Conservation (phyloP, 2,797 vertebrate species). For the Ibycter americanus region DNA sequence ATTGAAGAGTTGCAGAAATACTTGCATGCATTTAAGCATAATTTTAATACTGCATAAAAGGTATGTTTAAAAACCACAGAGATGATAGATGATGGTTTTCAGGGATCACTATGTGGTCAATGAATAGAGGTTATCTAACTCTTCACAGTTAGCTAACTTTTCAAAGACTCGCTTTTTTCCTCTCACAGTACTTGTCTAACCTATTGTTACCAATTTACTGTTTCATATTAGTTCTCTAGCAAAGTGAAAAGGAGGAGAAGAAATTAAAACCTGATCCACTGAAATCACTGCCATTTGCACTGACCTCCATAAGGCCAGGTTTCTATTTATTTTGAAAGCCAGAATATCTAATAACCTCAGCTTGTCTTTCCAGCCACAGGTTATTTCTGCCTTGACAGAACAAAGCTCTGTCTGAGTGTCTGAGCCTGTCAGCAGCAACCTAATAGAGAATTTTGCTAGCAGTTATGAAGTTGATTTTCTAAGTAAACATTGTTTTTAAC, state of each 20-base stretch:
- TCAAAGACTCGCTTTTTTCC: neutral
- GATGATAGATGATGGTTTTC: neutral
- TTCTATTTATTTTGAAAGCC: neutral
- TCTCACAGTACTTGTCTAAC: neutral
- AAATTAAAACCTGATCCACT: neutral
- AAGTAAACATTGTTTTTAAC: neutral
- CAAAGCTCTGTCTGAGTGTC: neutral
- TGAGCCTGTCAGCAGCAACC: neutral
- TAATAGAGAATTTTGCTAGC: neutral
- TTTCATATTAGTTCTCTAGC: neutral
- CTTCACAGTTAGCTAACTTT: neutral
- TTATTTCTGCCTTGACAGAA: neutral
- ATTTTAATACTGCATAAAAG: neutral
- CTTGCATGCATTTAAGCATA: neutral
- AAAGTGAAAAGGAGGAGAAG: neutral
- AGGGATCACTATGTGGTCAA: neutral
- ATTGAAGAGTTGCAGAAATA: neutral
- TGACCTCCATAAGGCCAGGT: neutral
- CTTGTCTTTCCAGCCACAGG: neutral
- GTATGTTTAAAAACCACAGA: neutral
- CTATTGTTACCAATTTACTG: neutral
- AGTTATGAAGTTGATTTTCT: neutral
- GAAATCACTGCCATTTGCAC: neutral
- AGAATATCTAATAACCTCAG: neutral
- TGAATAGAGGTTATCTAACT: neutral